phyloP scores from a whole-genome alignment of 2,113 vertebrate genomes.

The Ranitomeya variabilis region DNA sequence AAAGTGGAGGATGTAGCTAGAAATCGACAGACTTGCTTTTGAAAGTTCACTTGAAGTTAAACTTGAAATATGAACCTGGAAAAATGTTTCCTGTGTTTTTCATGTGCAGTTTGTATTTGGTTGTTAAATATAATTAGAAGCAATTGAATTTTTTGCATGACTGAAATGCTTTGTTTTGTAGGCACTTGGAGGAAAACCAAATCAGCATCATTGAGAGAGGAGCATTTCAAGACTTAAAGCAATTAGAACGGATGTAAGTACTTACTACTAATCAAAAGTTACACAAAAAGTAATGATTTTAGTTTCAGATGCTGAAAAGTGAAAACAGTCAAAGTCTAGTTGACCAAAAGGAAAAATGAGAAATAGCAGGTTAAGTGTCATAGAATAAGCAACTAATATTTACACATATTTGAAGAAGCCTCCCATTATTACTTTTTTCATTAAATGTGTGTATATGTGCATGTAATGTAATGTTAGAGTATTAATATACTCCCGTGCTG shows the following conservation, averaged over 20 bases:
- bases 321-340: background rate
- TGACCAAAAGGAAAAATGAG: background rate
- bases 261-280: background rate
- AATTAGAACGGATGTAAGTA: constrained; percentile 96
- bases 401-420: background rate
- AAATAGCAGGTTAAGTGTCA: background rate
- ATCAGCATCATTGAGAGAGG: constrained; percentile 94
- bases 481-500: too few species aligned
- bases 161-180: constrained; percentile 67
- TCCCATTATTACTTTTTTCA: too few species aligned
- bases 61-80: background rate
- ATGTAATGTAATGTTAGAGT: too few species aligned
- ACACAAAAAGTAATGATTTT: background rate
- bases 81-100: background rate
- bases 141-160: background rate
- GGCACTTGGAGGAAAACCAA: constrained; percentile 97
- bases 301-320: background rate
- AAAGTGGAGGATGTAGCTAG: too few species aligned
- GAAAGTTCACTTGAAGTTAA: too few species aligned
- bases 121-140: background rate
- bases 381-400: background rate
- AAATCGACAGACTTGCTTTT: too few species aligned
- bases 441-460: too few species aligned
- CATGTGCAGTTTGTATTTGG: background rate
- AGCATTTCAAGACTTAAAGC: constrained; percentile 95